Evolutionary conservation across 1,140 invertebrate genomes (phyloP).

Genomic region (Dendroctonus ponderosae): DNA sequence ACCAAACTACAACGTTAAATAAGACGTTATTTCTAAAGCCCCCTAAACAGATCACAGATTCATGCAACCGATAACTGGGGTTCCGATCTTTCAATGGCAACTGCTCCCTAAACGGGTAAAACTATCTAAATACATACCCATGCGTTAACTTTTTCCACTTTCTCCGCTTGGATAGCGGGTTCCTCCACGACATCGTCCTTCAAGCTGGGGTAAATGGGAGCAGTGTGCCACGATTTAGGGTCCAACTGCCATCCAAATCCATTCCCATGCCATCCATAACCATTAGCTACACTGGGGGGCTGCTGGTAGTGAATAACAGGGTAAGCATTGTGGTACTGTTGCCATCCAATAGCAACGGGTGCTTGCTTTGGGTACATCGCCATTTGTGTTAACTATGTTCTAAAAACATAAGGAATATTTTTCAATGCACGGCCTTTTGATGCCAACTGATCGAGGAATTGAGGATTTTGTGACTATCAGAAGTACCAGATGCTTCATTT

Average conservation of each 20-base stretch:
- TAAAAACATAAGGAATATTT: slow-evolving; percentile 82
- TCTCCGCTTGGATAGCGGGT: slow-evolving; percentile 40
- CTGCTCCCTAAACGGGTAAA: no score
- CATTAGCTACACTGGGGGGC: slow-evolving; percentile 46
- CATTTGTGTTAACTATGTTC: slow-evolving; percentile 47
- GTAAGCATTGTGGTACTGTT: slow-evolving; percentile 48
- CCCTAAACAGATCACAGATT: no score
- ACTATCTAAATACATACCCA: slow-evolving; percentile 37
- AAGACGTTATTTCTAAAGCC: no score
- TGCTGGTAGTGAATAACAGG: slow-evolving; percentile 45
- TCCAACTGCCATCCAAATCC: slow-evolving; percentile 49
- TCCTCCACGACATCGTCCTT: slow-evolving; percentile 42
- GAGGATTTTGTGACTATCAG: no score
- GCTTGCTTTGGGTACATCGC: slow-evolving; percentile 20
- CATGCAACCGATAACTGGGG: no score
- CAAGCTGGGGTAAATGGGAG: slow-evolving; percentile 33
- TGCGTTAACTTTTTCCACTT: slow-evolving; percentile 42
- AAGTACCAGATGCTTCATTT: no score
- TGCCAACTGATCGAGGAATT: no score
- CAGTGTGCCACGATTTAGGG: slow-evolving; percentile 42
- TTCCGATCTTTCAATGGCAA: no score
- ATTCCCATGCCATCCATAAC: slow-evolving; percentile 50
- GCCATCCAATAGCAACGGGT: slow-evolving; percentile 33
- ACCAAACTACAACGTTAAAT: no score
- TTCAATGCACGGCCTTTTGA: no score